These are phyloP conservation scores for Strix uralensis DNA, from an alignment of 2,113 vertebrate species.

Conservation along the genomic window DNA sequence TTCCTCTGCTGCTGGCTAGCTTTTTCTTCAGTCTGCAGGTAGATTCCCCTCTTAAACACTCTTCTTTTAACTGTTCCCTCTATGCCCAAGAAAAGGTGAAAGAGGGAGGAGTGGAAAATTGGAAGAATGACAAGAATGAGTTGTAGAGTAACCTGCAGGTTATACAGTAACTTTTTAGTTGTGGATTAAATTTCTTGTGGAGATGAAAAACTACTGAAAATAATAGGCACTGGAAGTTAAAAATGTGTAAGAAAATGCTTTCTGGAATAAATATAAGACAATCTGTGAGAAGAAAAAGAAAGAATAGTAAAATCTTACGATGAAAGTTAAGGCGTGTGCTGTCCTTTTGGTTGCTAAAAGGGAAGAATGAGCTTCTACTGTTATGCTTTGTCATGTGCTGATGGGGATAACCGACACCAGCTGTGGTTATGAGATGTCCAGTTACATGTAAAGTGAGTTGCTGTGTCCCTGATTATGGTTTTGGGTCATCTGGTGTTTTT, in stretches of 20 bases:
- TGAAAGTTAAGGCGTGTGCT: not conserved
- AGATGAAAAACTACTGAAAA: not conserved
- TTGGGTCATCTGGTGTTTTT: not conserved
- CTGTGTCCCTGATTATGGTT: not conserved
- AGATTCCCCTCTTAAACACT: not conserved
- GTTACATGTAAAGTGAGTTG: not conserved
- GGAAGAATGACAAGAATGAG: slow-evolving; percentile 49
- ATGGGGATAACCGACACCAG: not conserved
- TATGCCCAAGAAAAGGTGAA: not conserved
- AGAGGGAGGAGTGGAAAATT: not conserved
- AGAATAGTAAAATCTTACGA: not conserved
- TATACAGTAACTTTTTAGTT: slow-evolving; percentile 36
- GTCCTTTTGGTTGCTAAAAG: not conserved
- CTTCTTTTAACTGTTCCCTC: not conserved
- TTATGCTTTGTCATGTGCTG: not conserved
- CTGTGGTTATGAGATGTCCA: not conserved
- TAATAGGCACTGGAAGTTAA: not conserved
- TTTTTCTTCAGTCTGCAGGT: not conserved
- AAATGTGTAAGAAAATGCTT: not conserved
- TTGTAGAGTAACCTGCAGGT: slow-evolving; percentile 41
- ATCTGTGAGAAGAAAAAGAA: not conserved
- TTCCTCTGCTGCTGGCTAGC: not conserved
- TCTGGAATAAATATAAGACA: not conserved
- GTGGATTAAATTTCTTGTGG: slow-evolving; percentile 9
- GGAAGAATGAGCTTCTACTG: not conserved